Evolutionary conservation across 2,888 invertebrate species (phyloP).

Genomic region (Ditula angustiorana): DNA sequence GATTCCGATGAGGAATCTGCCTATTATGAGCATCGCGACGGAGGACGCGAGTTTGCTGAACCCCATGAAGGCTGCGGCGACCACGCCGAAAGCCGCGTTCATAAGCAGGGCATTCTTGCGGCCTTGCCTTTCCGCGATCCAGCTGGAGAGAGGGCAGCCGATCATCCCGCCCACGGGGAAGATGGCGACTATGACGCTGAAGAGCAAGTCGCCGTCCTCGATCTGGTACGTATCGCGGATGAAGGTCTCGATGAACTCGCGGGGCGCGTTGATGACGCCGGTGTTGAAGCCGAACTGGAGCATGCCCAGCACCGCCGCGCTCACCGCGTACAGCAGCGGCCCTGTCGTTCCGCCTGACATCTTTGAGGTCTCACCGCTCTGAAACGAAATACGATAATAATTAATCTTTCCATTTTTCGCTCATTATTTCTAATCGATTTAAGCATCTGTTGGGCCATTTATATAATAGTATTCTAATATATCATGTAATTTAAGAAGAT

Average conservation of each 20-base stretch:
- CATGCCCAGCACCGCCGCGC: constrained; percentile 89
- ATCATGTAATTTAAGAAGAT: no score
- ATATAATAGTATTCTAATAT: no score
- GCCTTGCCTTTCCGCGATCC: constrained; percentile 89
- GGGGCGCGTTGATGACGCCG: constrained; percentile 89
- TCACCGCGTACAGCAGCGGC: constrained; percentile 87
- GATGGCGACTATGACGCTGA: constrained; percentile 89
- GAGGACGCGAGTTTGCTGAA: constrained; percentile 87
- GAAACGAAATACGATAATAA: constrained; percentile 50
- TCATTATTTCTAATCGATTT: no score
- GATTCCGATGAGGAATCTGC: constrained; percentile 90
- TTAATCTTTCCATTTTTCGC: not conserved
- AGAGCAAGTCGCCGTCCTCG: constrained; percentile 80
- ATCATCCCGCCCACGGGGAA: constrained; percentile 93
- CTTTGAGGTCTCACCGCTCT: constrained; percentile 58
- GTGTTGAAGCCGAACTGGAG: constrained; percentile 90
- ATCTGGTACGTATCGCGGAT: constrained; percentile 84
- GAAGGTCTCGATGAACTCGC: constrained; percentile 87
- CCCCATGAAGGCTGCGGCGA: constrained; percentile 88
- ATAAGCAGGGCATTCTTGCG: constrained; percentile 88
- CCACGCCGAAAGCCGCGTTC: constrained; percentile 87
- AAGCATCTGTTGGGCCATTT: no score
- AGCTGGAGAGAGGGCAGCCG: constrained; percentile 91
- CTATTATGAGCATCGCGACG: constrained; percentile 89
- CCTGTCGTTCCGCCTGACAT: constrained; percentile 85